These are phyloP conservation scores for Oryzias curvinotus DNA, from an alignment of 2,113 vertebrate genomes.

Conservation along the genomic window DNA sequence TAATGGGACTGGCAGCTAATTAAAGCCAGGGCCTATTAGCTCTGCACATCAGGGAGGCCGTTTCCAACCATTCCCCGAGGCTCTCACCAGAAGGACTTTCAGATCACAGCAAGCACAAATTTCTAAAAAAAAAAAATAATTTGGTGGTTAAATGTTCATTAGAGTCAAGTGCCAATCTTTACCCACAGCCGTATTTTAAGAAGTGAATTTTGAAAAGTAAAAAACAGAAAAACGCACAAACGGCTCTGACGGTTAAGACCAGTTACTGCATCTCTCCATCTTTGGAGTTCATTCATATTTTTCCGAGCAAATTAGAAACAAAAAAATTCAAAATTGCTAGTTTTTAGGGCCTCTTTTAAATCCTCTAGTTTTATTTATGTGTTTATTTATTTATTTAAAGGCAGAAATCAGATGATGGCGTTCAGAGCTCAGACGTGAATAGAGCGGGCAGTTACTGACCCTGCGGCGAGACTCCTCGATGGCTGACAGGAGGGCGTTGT, in stretches of 20 bases:
- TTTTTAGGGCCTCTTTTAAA: no score
- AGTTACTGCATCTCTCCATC: not conserved
- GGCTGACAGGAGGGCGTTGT: conserved; percentile 94
- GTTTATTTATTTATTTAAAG: not conserved
- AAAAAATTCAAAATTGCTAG: no score
- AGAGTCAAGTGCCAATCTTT: conserved; percentile 5
- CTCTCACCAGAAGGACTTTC: conserved; percentile 54
- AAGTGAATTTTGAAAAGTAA: not conserved
- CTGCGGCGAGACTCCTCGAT: conserved; percentile 96
- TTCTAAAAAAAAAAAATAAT: conserved; percentile 19
- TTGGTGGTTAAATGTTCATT: conserved; percentile 15
- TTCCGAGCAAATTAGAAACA: not conserved
- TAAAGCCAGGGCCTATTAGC: conserved; percentile 69
- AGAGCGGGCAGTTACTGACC: conserved; percentile 78
- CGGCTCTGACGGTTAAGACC: not conserved
- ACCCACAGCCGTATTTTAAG: conserved; percentile 1
- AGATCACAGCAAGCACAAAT: conserved; percentile 49
- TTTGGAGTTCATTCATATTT: not conserved
- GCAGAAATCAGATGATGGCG: conserved; percentile 4
- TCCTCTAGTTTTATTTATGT: not conserved
- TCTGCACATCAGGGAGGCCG: conserved; percentile 69
- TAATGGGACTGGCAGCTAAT: conserved; percentile 78
- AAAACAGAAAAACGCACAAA: not conserved
- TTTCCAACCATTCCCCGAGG: conserved; percentile 64
- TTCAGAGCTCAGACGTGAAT: not conserved